Base-by-base conservation (phyloP, 2,888 invertebrate species). In the Merodon equestris region DNA sequence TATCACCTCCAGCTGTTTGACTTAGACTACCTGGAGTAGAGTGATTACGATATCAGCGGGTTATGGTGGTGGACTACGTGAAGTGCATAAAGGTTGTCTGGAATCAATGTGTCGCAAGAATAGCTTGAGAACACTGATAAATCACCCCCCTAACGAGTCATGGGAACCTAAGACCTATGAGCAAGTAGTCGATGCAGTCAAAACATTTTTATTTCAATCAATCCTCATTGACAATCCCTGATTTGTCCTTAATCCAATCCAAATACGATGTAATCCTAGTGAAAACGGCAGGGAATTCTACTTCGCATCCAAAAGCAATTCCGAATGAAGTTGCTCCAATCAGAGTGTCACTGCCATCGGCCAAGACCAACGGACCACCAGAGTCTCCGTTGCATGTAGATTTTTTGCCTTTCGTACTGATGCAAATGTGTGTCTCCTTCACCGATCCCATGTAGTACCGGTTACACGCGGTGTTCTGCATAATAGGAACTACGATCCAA, bases 391-490 rank as follows among this genome's bases (percentile, higher is more conserved):
- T 56, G 38, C 82, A 82, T 1, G 71, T 77, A 0, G 82, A 81
- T 18, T 68, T 81, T 7, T 3, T 9, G 40, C 40, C 40, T 4
- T 50, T 61, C 5, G 77, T 77, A 50, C 64, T 71, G 9, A 82
- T 77, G 12, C 72, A 81, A 34, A 76, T 84, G 48, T 85, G 81
- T 19, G 77, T 71, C 7, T 42, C 3, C 2, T 17, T 10, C 1
- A 86, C 67, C 1, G 57, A 7, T 1, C 85, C 85, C 1, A 36
- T 17, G 56, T 61, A 86, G 79, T 84, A 85, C 4, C 82, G 66
- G 0, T 72, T 42, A 70, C 86, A 86, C 9, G 77, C 72, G 1
- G 56, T 58, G 50, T 85, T 84, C 0, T 10, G 58, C 82, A 86
- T 84, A 34, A 86, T 64, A 1, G 85, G 85, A 1, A 83, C 82